phyloP scores from a whole-genome alignment of 1,140 invertebrate species.

The Calliphora vicina region DNA sequence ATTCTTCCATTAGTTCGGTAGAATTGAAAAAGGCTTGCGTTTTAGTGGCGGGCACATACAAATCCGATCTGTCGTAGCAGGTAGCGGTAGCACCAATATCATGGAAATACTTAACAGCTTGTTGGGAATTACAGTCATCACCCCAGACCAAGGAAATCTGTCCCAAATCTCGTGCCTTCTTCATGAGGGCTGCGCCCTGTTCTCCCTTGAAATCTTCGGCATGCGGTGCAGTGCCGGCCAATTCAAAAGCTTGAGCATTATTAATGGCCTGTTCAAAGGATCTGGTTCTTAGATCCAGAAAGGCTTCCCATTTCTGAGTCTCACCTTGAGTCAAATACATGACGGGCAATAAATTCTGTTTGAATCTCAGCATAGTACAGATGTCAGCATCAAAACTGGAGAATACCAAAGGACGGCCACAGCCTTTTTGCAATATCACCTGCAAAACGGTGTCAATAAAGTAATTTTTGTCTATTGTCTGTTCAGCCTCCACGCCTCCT shows the following conservation, averaged over 20 bases:
- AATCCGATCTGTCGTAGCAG: constrained; percentile 90
- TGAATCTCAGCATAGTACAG: constrained; percentile 88
- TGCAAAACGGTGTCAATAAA: constrained; percentile 84
- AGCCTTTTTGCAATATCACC: constrained; percentile 78
- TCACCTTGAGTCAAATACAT: constrained; percentile 91
- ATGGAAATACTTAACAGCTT: constrained; percentile 84
- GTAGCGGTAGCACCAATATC: constrained; percentile 87
- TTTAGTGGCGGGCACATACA: constrained; percentile 52
- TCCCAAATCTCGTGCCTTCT: constrained; percentile 75
- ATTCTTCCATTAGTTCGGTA: constrained; percentile 50
- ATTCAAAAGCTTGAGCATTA: constrained; percentile 80
- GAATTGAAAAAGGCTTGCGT: constrained; percentile 57
- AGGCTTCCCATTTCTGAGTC: constrained; percentile 80
- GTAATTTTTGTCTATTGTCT: constrained; percentile 89
- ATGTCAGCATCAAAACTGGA: constrained; percentile 96
- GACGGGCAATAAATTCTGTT: constrained; percentile 95
- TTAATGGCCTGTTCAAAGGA: constrained; percentile 81
- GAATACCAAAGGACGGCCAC: constrained; percentile 83
- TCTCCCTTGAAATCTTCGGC: constrained; percentile 89
- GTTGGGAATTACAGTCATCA: constrained; percentile 89
- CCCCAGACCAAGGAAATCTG: constrained; percentile 95
- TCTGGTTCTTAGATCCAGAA: constrained; percentile 83
- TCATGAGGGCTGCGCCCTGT: constrained; percentile 72
- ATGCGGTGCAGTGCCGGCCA: constrained; percentile 89
- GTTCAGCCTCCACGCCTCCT: constrained; percentile 86